A percentile compares a stretch with the other conserved stretches of the same genome.
phyloP scores from a whole-genome alignment of 2,797 vertebrate species.

The Esox masquinongy region DNA sequence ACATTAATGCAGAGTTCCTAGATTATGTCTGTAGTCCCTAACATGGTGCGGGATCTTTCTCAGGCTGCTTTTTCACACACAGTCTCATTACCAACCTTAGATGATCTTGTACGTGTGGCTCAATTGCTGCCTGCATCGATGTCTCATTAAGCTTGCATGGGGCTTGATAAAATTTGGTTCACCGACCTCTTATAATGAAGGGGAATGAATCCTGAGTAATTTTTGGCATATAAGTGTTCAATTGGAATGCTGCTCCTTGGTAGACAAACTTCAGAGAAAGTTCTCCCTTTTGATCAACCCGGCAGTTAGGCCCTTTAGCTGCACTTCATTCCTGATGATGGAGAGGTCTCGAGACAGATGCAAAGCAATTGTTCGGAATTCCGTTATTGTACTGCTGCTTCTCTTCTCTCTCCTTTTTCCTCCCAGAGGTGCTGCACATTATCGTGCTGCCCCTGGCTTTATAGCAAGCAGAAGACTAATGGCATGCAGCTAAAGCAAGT shows the following conservation, averaged over 20 bases:
- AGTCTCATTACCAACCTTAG: no score
- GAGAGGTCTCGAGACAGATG: constrained; percentile 30
- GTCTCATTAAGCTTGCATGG: background rate
- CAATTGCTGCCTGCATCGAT: background rate
- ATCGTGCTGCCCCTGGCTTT: background rate
- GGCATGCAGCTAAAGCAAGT: no score
- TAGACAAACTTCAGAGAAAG: background rate
- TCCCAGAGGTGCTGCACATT: no score
- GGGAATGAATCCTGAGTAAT: background rate
- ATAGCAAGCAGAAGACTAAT: background rate
- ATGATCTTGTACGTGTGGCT: no score
- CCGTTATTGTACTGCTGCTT: constrained; percentile 44
- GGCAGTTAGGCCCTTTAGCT: constrained; percentile 16
- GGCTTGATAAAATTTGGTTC: background rate
- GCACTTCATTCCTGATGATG: constrained; percentile 41
- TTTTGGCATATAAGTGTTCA: no score
- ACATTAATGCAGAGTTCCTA: background rate
- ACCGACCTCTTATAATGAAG: background rate
- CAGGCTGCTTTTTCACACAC: no score
- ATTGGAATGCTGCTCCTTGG: background rate
- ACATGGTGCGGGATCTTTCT: no score
- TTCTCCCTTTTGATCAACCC: constrained; percentile 38
- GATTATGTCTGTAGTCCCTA: background rate
- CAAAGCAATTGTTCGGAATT: constrained; percentile 37
- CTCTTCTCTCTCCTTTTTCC: constrained; percentile 11